A percentile compares a stretch with the other conserved stretches of the same genome.
These are phyloP conservation scores for Rhagonycha fulva DNA, from an alignment of 2,888 invertebrate genomes.

Conservation along the genomic window DNA sequence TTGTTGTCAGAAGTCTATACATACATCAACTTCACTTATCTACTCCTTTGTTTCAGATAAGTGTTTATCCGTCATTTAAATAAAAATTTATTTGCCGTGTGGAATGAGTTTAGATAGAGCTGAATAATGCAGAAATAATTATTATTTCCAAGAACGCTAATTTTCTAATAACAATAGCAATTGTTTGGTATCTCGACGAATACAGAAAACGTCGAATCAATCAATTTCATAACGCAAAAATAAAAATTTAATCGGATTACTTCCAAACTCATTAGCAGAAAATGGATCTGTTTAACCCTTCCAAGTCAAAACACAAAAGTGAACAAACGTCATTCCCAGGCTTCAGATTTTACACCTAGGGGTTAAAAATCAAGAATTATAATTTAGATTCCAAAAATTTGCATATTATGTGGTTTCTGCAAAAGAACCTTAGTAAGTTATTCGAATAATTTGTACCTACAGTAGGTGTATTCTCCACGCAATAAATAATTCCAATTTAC, in stretches of 20 bases:
- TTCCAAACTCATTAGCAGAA: neutral
- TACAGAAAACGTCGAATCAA: neutral
- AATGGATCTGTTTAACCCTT: neutral
- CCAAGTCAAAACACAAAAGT: neutral
- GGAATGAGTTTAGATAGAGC: neutral
- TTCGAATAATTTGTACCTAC: neutral
- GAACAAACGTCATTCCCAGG: neutral
- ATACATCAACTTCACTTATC: conserved; percentile 11
- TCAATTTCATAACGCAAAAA: neutral
- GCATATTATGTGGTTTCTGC: neutral
- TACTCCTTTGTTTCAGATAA: conserved; percentile 14
- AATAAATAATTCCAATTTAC: neutral
- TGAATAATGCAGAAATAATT: neutral
- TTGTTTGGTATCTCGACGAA: neutral
- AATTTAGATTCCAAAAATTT: neutral
- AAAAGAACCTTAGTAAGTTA: neutral
- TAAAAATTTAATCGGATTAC: neutral
- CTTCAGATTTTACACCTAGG: neutral
- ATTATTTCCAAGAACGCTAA: neutral
- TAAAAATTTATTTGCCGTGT: neutral
- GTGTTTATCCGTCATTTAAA: conserved; percentile 5
- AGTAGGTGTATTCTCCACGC: neutral
- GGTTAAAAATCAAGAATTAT: neutral
- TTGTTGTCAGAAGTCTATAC: conserved; percentile 13
- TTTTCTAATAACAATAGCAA: neutral